These are phyloP conservation scores for Melopsittacus undulatus DNA, from an alignment of 2,797 vertebrate genomes.

Conservation along the genomic window DNA sequence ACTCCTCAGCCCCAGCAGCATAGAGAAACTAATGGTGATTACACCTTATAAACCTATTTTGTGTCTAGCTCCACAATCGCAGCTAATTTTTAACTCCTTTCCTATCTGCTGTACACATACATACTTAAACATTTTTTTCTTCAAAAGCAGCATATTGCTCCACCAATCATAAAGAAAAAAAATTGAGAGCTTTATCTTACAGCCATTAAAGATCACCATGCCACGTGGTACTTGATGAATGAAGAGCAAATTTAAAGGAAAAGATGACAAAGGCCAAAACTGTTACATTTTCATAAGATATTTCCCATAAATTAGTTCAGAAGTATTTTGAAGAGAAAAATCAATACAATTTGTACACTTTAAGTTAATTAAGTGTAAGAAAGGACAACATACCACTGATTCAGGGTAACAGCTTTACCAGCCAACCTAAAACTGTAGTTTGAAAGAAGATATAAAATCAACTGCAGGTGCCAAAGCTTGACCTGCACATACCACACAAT, in stretches of 20 bases:
- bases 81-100: not conserved
- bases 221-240: not conserved
- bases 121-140: not conserved
- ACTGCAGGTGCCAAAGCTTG: not conserved
- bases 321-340: not conserved
- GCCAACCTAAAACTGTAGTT: not conserved
- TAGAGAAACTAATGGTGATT: not conserved
- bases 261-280: not conserved
- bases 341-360: not conserved
- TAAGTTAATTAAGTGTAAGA: not conserved
- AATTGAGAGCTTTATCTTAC: not conserved
- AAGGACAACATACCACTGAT: not conserved
- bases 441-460: not conserved
- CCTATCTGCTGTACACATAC: not conserved
- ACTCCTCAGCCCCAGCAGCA: not conserved
- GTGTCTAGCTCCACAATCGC: not conserved
- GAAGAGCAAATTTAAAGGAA: not conserved
- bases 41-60: not conserved
- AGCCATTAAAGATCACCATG: not conserved
- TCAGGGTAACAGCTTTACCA: not conserved
- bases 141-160: not conserved
- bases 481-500: accelerated
- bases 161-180: not conserved
- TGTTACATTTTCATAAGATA: not conserved
- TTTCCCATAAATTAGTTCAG: not conserved